Percentiles rank a stretch among this genome's conserved stretches.
These are phyloP conservation scores for Campylomormyrus tamandua DNA, from an alignment of 2,113 vertebrate genomes.

Conservation along the genomic window DNA sequence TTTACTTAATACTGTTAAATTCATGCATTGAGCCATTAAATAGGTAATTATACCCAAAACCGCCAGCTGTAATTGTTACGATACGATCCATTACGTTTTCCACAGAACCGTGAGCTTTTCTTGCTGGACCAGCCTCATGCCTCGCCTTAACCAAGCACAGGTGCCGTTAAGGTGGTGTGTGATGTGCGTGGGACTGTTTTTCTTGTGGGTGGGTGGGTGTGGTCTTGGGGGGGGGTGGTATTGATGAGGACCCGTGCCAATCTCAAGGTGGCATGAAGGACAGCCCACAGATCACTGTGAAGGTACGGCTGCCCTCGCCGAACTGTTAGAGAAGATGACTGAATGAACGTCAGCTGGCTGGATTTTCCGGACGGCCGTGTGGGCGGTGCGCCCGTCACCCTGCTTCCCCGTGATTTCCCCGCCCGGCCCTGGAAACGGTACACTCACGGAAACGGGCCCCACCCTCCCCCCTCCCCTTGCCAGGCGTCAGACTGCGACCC, in stretches of 20 bases:
- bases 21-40: background rate
- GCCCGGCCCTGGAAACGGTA: background rate
- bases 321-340: background rate
- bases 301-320: background rate
- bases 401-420: background rate
- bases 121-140: background rate
- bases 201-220: background rate
- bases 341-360: background rate
- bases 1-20: background rate
- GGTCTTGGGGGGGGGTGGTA: background rate
- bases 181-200: background rate
- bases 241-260: background rate
- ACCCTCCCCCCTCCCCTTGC: background rate
- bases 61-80: background rate
- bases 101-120: background rate
- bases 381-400: background rate
- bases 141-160: background rate
- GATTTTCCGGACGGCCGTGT: background rate
- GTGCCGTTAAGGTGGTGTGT: background rate
- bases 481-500: background rate
- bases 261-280: background rate
- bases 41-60: background rate
- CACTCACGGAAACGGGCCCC: background rate
- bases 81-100: background rate
- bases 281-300: background rate